These are phyloP conservation scores for Epinephelus moara DNA, from an alignment of 2,113 vertebrate species.

Conservation along the genomic window DNA sequence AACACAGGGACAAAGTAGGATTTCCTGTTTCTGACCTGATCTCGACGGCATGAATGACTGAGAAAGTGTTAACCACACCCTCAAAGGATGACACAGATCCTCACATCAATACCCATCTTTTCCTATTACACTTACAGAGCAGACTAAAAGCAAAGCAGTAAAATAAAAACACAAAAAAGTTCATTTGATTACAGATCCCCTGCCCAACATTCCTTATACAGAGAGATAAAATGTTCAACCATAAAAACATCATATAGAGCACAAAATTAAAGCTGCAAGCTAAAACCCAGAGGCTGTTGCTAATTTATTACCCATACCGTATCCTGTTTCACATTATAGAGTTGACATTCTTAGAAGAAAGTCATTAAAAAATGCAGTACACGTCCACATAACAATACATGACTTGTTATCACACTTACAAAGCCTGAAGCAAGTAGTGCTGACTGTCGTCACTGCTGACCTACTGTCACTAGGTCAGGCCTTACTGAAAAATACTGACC, in stretches of 20 bases:
- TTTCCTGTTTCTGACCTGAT: constrained; percentile 72
- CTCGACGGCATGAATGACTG: constrained; percentile 68
- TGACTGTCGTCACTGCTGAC: neutral
- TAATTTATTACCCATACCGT: neutral
- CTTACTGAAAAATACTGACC: neutral
- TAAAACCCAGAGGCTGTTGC: neutral
- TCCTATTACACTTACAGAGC: neutral
- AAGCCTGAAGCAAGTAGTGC: neutral
- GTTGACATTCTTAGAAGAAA: neutral
- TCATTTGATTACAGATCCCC: neutral
- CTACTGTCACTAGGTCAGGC: neutral
- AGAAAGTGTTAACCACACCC: constrained; percentile 30
- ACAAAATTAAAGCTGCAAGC: neutral
- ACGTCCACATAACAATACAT: neutral
- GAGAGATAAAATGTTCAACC: neutral
- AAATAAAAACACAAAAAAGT: neutral
- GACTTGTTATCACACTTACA: neutral
- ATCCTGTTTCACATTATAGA: neutral
- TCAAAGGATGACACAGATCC: constrained; percentile 2
- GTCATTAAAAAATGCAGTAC: neutral
- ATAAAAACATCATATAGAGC: neutral
- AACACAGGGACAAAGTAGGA: constrained; percentile 36
- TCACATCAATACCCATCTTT: neutral
- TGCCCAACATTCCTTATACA: neutral
- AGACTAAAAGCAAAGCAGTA: neutral